A percentile compares a stretch with the other conserved stretches of the same genome.
These are phyloP conservation scores for Dendrophyllia cribrosa DNA, from an alignment of 64 coral and sea anemone genomes.

Conservation along the genomic window DNA sequence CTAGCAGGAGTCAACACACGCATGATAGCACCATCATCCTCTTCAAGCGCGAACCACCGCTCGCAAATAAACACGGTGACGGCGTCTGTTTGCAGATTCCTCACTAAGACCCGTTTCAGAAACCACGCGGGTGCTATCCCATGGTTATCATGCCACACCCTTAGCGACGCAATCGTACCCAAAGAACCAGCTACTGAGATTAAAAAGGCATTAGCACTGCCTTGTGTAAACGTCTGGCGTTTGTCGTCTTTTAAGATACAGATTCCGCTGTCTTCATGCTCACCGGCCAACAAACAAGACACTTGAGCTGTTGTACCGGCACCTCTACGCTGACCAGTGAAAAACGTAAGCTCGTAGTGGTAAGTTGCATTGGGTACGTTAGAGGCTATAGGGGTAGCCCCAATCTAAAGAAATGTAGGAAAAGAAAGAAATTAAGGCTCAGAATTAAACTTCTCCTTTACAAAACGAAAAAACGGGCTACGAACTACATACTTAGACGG, in stretches of 20 bases:
- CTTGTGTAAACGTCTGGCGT: slow-evolving; percentile 21
- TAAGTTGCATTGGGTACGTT: slow-evolving; percentile 33
- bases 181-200: slow-evolving; percentile 11
- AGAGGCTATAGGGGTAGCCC: not conserved
- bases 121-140: slow-evolving; percentile 50
- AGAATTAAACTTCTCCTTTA: too few species aligned
- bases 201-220: slow-evolving; percentile 45
- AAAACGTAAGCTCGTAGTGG: slow-evolving; percentile 55
- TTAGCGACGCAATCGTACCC: slow-evolving; percentile 27
- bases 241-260: slow-evolving; percentile 26
- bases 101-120: slow-evolving; percentile 41
- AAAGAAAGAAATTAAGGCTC: not conserved
- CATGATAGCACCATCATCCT: slow-evolving; percentile 67
- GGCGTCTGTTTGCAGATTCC: slow-evolving; percentile 26
- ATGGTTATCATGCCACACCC: slow-evolving; percentile 55
- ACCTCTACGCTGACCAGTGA: slow-evolving; percentile 43
- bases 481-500: too few species aligned
- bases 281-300: slow-evolving; percentile 40
- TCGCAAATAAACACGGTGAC: slow-evolving; percentile 26
- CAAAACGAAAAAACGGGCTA: too few species aligned
- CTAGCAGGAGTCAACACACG: slow-evolving; percentile 17
- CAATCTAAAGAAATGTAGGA: not conserved
- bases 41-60: slow-evolving; percentile 73
- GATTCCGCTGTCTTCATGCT: slow-evolving; percentile 1
- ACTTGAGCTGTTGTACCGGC: slow-evolving; percentile 55